Conservation (phyloP, 2,113 vertebrate species). For the Ageneiosus marmoratus region DNA sequence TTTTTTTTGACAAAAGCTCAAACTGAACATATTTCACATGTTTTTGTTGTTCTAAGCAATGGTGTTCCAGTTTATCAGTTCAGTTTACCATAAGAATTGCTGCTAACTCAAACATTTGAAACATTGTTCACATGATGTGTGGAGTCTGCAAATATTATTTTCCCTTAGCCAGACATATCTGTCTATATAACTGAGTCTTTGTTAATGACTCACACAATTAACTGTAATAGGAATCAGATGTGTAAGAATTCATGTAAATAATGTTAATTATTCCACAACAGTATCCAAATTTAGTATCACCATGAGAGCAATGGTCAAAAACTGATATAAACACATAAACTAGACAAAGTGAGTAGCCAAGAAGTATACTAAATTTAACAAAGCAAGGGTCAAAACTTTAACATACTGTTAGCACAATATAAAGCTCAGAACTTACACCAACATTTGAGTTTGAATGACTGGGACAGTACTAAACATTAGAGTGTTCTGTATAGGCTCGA, state of each 20-base stretch:
- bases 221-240: background rate
- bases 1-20: background rate
- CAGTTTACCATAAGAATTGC: background rate
- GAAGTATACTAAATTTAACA: background rate
- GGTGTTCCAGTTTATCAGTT: background rate
- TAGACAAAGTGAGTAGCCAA: background rate
- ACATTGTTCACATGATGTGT: background rate
- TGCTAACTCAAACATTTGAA: too few relatives aligned
- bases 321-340: background rate
- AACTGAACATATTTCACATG: background rate
- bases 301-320: background rate
- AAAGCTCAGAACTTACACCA: too few relatives aligned
- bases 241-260: background rate
- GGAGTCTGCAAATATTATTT: background rate
- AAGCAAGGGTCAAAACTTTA: background rate
- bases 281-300: background rate
- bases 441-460: too few relatives aligned
- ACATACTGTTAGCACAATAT: too few relatives aligned
- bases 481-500: too few relatives aligned
- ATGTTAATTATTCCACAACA: background rate
- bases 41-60: background rate
- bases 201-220: background rate
- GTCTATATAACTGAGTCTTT: background rate
- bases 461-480: too few relatives aligned
- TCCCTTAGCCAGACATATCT: background rate